Evolutionary conservation across 2,888 invertebrate genomes (phyloP).

Genomic region (Noctua fimbriata): DNA sequence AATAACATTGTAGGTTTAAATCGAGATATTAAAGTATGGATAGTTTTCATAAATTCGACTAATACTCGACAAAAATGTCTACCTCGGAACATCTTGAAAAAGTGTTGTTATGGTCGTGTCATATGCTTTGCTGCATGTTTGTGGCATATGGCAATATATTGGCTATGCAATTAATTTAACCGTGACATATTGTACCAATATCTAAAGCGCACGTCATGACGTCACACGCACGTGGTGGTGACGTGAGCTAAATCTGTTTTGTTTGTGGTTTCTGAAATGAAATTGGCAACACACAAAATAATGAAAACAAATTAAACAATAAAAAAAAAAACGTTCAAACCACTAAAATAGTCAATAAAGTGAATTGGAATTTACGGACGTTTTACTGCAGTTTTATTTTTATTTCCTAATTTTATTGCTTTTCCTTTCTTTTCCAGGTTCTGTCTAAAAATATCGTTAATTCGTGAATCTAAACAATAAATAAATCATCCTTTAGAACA

Average conservation of each 20-base stretch:
- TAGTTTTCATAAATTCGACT: neutral
- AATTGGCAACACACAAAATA: slow-evolving; percentile 9
- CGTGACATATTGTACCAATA: slow-evolving; percentile 20
- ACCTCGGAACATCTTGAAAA: neutral
- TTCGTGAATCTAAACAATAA: slow-evolving; percentile 37
- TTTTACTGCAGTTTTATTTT: slow-evolving; percentile 22
- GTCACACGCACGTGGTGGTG: slow-evolving; percentile 51
- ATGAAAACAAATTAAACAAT: slow-evolving; percentile 3
- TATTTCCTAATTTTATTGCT: slow-evolving; percentile 12
- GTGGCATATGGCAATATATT: neutral
- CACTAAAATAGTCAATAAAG: slow-evolving; percentile 14
- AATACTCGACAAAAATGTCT: neutral
- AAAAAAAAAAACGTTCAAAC: slow-evolving; percentile 2
- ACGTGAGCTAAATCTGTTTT: slow-evolving; percentile 47
- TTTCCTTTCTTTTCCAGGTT: slow-evolving; percentile 19
- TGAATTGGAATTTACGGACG: slow-evolving; percentile 14
- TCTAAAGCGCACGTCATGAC: slow-evolving; percentile 2
- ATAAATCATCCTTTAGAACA: slow-evolving; percentile 47
- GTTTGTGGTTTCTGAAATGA: slow-evolving; percentile 24
- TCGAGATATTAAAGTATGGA: neutral
- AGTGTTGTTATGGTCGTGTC: neutral
- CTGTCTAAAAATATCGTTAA: slow-evolving; percentile 20
- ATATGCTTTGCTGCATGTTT: neutral
- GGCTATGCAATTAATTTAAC: slow-evolving; percentile 28
- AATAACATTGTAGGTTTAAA: neutral